Conservation (phyloP, 2,888 invertebrate genomes). For the Eupelmus urozonus region DNA sequence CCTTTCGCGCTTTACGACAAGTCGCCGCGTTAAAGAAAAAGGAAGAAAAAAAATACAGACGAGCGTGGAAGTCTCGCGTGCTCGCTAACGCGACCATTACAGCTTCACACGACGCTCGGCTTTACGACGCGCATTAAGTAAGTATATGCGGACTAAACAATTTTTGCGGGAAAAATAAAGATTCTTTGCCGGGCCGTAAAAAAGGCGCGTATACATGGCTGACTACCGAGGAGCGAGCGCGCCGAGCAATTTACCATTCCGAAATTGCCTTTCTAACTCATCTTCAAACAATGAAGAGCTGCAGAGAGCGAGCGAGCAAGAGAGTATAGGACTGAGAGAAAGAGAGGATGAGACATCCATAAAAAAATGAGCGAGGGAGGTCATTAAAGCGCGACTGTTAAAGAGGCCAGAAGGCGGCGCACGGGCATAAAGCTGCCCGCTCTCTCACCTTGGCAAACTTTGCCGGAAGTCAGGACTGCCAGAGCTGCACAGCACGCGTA, state of each 20-base stretch:
- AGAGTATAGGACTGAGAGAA: too few species aligned
- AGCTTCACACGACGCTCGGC: slow-evolving; percentile 43
- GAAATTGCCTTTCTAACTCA: slow-evolving; percentile 55
- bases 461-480: slow-evolving; percentile 42
- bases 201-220: too few species aligned
- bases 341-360: neutral
- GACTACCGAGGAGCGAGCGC: slow-evolving; percentile 9
- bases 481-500: neutral
- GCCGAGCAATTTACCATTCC: slow-evolving; percentile 46
- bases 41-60: neutral
- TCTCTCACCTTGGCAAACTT: slow-evolving; percentile 19
- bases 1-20: neutral
- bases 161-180: slow-evolving; percentile 47
- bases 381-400: slow-evolving; percentile 52
- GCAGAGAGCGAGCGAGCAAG: neutral
- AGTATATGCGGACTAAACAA: slow-evolving; percentile 39
- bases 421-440: slow-evolving; percentile 42
- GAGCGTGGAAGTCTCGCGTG: neutral
- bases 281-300: slow-evolving; percentile 55
- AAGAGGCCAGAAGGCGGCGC: slow-evolving; percentile 30
- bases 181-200: slow-evolving; percentile 33
- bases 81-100: slow-evolving; percentile 20
- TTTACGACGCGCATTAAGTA: slow-evolving; percentile 49
- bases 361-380: slow-evolving; percentile 35
- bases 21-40: neutral